Base-by-base conservation (phyloP, 2,888 invertebrate species). In the Mythimna loreyi region DNA sequence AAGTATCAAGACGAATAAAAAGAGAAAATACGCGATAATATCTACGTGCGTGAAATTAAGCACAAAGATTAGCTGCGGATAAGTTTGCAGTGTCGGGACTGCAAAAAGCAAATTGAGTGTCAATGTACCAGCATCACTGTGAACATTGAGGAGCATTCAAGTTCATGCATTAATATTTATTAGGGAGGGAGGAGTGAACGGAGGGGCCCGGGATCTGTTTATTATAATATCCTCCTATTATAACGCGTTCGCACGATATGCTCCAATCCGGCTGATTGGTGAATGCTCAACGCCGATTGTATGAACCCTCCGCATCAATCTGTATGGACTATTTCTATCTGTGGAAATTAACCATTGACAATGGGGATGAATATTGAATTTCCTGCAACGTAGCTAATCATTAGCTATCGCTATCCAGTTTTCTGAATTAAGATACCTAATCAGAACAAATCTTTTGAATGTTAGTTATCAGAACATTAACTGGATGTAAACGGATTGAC, bases 191-290 rank as follows among this genome's bases (percentile, higher is more conserved):
- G 76, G 84, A 85, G 81, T 78, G 84, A 80, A 78, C 81, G 83
- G 91, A 93, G 94, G 94, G 94, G 94, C 87, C 92, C 90, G 90
- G 89, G 92, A 92, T 93, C 94, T 94, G 94, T 95, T 95, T 95
- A 95, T 94, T 95, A 94, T 95, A 94, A 96, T 96, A 94, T 95
- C 95, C 95, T 92, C 92, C 88, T 93, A 95, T 94, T 94, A 94
- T 94, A 92, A 93, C 93, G 93, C 93, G 94, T 93, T 95, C 95
- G 94, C 95, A 95, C 95, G 95, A 93, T 92, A 89, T 85, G 87
- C 88, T 88, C 80, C 84, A 85, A 86, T 84, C 85, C 82, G 81
- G 83, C 88, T 90, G 92, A 92, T 93, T 94, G 91, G 90, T 92
- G 89, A 87, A 87, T 87, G 86, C 72, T 81, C 81, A 78, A 72